Evolutionary conservation across 2,888 invertebrate species (phyloP).

Genomic region (Microlaimidae sp.): DNA sequence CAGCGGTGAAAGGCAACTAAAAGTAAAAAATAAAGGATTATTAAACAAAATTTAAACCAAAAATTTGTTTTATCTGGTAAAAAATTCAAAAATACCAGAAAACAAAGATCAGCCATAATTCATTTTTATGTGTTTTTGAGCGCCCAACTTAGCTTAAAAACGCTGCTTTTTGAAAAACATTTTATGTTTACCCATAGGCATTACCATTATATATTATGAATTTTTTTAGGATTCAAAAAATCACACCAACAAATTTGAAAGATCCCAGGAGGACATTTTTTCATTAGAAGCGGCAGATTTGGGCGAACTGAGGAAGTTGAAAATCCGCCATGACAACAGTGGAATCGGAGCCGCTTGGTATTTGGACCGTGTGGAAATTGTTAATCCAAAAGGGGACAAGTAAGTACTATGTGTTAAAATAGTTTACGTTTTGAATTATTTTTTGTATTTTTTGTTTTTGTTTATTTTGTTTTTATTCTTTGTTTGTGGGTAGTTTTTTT

Average conservation of each 20-base stretch:
- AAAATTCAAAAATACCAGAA: constrained; percentile 33
- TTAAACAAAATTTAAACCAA: constrained; percentile 36
- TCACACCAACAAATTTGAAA: constrained; percentile 31
- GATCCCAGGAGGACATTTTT: neutral
- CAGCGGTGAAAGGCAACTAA: constrained; percentile 23
- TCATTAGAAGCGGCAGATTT: neutral
- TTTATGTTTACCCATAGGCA: too few relatives aligned
- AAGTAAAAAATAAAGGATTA: constrained; percentile 29
- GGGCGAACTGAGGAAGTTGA: neutral
- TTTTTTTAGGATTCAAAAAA: constrained; percentile 18
- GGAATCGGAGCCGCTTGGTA: constrained; percentile 18
- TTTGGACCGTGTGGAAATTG: neutral
- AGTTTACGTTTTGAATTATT: too few relatives aligned
- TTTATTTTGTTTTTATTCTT: too few relatives aligned
- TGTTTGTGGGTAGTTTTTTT: too few relatives aligned
- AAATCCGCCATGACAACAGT: constrained; percentile 37
- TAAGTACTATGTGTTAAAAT: constrained; percentile 19
- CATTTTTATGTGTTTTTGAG: too few relatives aligned
- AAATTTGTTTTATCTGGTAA: constrained; percentile 27
- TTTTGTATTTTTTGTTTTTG: too few relatives aligned
- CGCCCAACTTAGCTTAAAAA: too few relatives aligned
- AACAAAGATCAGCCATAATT: too few relatives aligned
- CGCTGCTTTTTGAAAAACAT: too few relatives aligned
- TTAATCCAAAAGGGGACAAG: constrained; percentile 21
- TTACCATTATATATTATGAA: too few relatives aligned